Base-by-base conservation (phyloP, 1,140 invertebrate genomes). In the Agrilus planipennis region DNA sequence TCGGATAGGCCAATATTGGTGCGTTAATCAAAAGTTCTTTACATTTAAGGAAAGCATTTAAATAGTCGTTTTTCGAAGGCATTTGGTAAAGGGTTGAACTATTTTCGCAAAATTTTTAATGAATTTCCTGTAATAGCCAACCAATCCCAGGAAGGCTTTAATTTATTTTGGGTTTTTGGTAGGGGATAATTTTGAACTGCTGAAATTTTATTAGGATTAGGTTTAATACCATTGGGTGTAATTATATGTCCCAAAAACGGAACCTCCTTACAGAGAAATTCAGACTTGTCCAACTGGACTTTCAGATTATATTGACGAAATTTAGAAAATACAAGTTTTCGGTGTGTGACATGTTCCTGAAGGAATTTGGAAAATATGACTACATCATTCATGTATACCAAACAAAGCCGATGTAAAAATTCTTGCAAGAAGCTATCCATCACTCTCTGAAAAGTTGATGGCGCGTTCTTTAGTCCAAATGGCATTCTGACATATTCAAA, bases 81-180 rank as follows among this genome's bases (percentile, higher is more conserved):
- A n/a, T n/a, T n/a, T n/a, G n/a, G n/a, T n/a, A n/a, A 65, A 36
- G 0, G 58, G 60, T 40, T 52, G 43, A 0, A 61, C 37, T 9
- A 53, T 54, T 30, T 51, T 41, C 0, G 55, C 40, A 38, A 60
- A 64, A 21, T 58, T 28, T 17, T 39, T 17, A 2, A 66, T 53
- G 42, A 65, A 65, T 41, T 42, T 40, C n/a, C 61, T 12, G 41
- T 64, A 65, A 41, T 60, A 62, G 0, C 57, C 51, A 5, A 46
- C 27, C 5, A 63, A 25, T 11, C 60, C 63, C 11, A 65, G 31
- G 37, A 47, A 47, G 1, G 15, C 12, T 28, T 35, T 35, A 9
- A 35, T 42, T 34, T 22, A 25, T 25, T 20, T 28, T 7, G 18
- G 18, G 18, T 49, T 28, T 18, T 49, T 1, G 47, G 47, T 3